Percentiles rank a stretch among this genome's conserved stretches.
Evolutionary conservation across 2,113 vertebrate species (phyloP).

Genomic region (Tiliqua scincoides): DNA sequence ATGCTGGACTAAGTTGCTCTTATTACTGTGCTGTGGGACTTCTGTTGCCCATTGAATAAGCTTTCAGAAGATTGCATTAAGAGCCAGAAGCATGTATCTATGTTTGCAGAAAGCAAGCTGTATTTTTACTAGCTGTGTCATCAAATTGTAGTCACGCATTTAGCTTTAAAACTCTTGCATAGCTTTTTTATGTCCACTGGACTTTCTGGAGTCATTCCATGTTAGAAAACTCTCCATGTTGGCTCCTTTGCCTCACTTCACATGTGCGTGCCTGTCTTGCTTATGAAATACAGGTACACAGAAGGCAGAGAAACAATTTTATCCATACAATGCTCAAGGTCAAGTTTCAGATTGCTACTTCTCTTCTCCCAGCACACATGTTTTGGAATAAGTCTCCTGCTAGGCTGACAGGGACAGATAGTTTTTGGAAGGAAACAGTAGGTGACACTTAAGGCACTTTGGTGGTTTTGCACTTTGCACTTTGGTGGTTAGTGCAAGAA

Average conservation of each 20-base stretch:
- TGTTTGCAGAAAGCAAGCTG: not conserved
- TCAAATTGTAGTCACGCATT: not conserved
- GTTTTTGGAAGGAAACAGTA: not conserved
- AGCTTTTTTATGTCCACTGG: not conserved
- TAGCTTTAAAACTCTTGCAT: not conserved
- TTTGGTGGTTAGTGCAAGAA: not conserved
- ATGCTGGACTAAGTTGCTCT: not conserved
- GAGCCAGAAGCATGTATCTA: not conserved
- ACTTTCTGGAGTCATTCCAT: not conserved
- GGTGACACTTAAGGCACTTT: not conserved
- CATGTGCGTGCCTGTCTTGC: not conserved
- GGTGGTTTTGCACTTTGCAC: not conserved
- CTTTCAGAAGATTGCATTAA: not conserved
- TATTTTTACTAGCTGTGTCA: not conserved
- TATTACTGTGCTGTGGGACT: not conserved
- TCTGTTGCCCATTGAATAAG: not conserved
- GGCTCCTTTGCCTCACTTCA: not conserved
- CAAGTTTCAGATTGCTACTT: not conserved
- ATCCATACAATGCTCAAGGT: not conserved
- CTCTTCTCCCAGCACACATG: slow-evolving; percentile 1
- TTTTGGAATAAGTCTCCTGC: not conserved
- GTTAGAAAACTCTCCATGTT: not conserved
- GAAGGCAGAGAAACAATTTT: not conserved
- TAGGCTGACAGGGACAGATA: not conserved
- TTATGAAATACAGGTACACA: slow-evolving; percentile 1